Conservation (phyloP, 2,113 vertebrate species). For the Sebastes schlegelii region DNA sequence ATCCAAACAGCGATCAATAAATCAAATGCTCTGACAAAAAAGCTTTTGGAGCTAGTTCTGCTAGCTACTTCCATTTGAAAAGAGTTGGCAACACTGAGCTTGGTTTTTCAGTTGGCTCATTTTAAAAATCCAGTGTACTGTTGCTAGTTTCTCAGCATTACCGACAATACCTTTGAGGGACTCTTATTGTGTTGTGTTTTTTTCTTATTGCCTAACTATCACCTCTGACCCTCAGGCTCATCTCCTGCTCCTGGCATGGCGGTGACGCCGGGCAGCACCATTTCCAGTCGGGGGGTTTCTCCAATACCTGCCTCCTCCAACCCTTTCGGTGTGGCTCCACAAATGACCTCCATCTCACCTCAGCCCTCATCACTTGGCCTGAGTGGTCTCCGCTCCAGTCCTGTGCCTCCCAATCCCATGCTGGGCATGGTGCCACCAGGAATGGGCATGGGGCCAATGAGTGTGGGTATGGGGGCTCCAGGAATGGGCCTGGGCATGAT, state of each 20-base stretch:
- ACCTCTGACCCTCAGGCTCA: conserved; percentile 69
- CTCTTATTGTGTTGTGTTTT: not conserved
- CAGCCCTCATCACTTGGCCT: conserved; percentile 88
- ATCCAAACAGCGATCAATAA: no score
- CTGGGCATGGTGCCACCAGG: conserved; percentile 82
- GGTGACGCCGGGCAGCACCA: conserved; percentile 75
- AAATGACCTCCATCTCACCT: conserved; percentile 81
- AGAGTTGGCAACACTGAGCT: no score
- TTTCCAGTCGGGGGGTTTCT: conserved; percentile 84
- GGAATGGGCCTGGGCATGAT: conserved; percentile 81
- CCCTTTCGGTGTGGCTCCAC: conserved; percentile 74
- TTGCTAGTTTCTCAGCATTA: no score
- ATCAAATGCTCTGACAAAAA: no score
- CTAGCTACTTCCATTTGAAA: no score
- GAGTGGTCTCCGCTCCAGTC: conserved; percentile 90
- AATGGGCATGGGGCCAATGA: conserved; percentile 82
- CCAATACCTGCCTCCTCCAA: conserved; percentile 79
- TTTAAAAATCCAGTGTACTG: no score
- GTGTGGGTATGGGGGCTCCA: conserved; percentile 81
- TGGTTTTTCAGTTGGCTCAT: no score
- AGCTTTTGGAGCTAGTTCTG: no score
- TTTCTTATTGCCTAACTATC: not conserved
- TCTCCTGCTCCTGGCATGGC: conserved; percentile 83
- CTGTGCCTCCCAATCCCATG: conserved; percentile 87
- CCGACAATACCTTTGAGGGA: not conserved